phyloP scores from a whole-genome alignment of 2,797 vertebrate genomes.

The Trichosurus vulpecula region DNA sequence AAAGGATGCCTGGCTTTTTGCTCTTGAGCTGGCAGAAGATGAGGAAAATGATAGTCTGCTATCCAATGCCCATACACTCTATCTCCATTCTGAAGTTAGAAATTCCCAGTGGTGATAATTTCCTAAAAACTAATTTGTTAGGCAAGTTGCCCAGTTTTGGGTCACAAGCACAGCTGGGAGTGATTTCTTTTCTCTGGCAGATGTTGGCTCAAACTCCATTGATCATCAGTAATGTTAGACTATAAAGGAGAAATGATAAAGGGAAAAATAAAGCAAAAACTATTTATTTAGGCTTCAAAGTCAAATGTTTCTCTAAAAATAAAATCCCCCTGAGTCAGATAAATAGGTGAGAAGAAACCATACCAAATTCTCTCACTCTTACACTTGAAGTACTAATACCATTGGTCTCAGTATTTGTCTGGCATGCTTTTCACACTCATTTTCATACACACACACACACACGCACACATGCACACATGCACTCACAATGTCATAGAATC shows the following conservation, averaged over 20 bases:
- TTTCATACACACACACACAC: neutral
- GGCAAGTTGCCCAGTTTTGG: neutral
- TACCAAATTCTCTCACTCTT: neutral
- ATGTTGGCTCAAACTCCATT: conserved; percentile 22
- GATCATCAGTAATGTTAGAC: conserved; percentile 17
- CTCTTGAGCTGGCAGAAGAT: conserved; percentile 27
- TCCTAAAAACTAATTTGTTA: conserved; percentile 2
- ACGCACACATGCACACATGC: neutral
- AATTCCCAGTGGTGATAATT: neutral
- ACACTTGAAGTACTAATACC: neutral
- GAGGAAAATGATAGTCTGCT: neutral
- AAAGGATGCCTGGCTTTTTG: neutral
- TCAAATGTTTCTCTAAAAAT: conserved; percentile 18
- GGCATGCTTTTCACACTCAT: neutral
- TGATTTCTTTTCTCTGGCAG: neutral
- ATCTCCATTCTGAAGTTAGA: neutral
- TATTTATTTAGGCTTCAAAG: conserved; percentile 10
- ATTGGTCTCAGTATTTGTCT: neutral
- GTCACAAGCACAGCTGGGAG: neutral
- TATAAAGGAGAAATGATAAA: conserved; percentile 1
- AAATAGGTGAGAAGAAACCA: conserved; percentile 4
- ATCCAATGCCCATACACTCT: neutral
- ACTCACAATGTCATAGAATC: neutral
- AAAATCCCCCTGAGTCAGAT: neutral
- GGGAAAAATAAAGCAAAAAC: conserved; percentile 29